Percentiles rank a stretch among this genome's conserved stretches.
Conservation (phyloP, 2,113 vertebrate genomes). For the Nothocercus julius region DNA sequence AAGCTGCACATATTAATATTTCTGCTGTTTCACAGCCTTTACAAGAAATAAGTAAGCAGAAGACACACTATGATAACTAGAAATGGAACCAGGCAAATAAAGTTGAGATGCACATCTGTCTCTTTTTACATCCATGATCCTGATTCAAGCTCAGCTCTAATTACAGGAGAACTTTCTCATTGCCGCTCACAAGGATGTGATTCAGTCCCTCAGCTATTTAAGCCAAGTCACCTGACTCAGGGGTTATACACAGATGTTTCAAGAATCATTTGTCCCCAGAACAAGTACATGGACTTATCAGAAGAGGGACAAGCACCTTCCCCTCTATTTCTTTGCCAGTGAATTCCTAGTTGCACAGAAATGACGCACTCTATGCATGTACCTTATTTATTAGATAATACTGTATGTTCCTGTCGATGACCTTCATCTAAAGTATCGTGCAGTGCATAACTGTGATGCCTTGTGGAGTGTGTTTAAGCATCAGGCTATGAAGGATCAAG, state of each 20-base stretch:
- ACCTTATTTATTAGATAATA: conserved; percentile 5
- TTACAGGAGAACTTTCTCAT: background rate
- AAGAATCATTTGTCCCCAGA: background rate
- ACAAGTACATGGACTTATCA: background rate
- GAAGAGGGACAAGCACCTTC: background rate
- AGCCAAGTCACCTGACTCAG: background rate
- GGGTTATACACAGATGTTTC: background rate
- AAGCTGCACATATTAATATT: background rate
- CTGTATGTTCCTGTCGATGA: background rate
- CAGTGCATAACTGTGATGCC: background rate
- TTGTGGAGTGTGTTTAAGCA: background rate
- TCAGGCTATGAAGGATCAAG: background rate
- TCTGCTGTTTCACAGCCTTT: background rate
- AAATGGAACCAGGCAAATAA: background rate
- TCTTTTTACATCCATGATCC: background rate
- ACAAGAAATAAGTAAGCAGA: background rate
- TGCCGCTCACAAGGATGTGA: background rate
- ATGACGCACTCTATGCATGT: background rate
- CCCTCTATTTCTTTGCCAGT: background rate
- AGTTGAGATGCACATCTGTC: background rate
- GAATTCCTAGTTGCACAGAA: background rate
- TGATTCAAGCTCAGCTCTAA: background rate
- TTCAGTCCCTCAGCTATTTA: background rate
- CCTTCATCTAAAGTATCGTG: background rate
- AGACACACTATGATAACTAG: background rate